Evolutionary conservation across 2,113 vertebrate species (phyloP).

Genomic region (Chunga burmeisteri): DNA sequence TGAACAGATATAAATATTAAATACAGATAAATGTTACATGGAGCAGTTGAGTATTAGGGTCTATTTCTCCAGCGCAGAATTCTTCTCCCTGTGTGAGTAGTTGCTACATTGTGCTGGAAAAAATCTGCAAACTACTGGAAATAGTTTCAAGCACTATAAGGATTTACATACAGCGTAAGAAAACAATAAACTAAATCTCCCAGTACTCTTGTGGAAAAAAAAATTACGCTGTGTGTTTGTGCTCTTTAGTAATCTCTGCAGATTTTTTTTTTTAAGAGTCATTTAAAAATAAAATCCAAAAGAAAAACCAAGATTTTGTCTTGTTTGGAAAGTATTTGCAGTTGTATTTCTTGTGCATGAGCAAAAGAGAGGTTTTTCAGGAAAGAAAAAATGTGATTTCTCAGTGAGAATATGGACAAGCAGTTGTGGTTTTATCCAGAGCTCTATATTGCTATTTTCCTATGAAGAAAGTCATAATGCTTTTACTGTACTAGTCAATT

Average conservation of each 20-base stretch:
- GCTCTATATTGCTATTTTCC: neutral
- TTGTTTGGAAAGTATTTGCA: neutral
- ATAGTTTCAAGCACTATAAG: neutral
- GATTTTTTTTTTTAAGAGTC: neutral
- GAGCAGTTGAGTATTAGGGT: neutral
- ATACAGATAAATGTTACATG: neutral
- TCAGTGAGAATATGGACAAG: neutral
- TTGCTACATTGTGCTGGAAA: neutral
- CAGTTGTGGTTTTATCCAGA: neutral
- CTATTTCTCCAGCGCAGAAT: neutral
- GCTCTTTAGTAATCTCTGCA: neutral
- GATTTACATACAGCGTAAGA: neutral
- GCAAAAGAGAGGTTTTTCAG: neutral
- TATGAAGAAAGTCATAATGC: neutral
- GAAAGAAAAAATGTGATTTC: neutral
- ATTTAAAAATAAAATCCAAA: neutral
- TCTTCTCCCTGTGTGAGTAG: neutral
- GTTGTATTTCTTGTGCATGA: neutral
- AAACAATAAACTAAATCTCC: neutral
- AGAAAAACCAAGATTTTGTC: neutral
- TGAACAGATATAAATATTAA: slow-evolving; percentile 24
- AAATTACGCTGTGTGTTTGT: neutral
- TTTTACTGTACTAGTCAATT: neutral
- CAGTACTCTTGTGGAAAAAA: neutral
- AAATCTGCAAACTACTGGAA: neutral